Percentiles rank a stretch among this genome's conserved stretches.
Conservation (phyloP, 2,113 vertebrate species). For the Melierax canorus region DNA sequence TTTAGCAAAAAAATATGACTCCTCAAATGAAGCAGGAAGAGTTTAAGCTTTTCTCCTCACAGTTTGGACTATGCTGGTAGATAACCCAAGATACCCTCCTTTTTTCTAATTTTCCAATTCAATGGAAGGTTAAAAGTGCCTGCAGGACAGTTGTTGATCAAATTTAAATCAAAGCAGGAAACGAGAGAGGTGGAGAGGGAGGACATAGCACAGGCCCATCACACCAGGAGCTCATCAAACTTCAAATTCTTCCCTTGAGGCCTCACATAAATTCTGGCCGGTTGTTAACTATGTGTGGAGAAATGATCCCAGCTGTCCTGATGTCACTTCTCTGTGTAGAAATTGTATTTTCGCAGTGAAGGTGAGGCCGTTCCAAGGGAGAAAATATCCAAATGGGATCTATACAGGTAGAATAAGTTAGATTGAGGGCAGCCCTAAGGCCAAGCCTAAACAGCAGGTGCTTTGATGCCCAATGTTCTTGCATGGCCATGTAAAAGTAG, state of each 20-base stretch:
- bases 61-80: background rate
- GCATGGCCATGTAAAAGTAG: background rate
- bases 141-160: slow-evolving; percentile 18
- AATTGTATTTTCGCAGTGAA: background rate
- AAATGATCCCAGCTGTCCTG: background rate
- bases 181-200: background rate
- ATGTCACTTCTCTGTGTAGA: background rate
- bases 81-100: background rate
- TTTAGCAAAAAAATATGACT: background rate
- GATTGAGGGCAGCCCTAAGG: background rate
- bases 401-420: background rate
- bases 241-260: slow-evolving; percentile 7
- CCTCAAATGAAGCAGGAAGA: background rate
- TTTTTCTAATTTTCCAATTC: background rate
- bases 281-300: background rate
- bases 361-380: background rate
- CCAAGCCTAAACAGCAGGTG: background rate
- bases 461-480: background rate
- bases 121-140: slow-evolving; percentile 1
- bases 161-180: slow-evolving; percentile 26
- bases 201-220: background rate
- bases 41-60: background rate
- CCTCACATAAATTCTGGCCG: background rate
- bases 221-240: background rate
- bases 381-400: background rate